phyloP scores from a whole-genome alignment of 2,113 vertebrate genomes.

The Lota lota region DNA sequence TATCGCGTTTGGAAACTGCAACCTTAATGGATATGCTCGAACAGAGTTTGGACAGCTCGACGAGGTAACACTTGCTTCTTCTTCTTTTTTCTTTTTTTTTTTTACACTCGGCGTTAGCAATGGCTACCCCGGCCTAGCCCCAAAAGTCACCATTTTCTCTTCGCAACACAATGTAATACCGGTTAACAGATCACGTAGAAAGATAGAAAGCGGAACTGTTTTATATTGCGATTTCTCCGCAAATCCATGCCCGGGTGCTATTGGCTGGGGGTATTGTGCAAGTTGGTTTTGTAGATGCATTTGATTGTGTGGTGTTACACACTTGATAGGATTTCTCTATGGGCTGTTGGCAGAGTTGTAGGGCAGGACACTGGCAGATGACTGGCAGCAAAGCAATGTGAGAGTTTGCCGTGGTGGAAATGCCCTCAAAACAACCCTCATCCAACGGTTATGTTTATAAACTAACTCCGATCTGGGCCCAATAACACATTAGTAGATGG shows the following conservation, averaged over 20 bases:
- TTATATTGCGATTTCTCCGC: background rate
- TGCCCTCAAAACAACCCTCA: too few relatives aligned
- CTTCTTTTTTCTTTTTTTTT: background rate
- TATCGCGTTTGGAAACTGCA: constrained; percentile 53
- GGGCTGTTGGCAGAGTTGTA: too few relatives aligned
- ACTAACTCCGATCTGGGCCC: too few relatives aligned
- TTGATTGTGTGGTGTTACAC: too few relatives aligned
- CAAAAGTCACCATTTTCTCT: constrained; percentile 25
- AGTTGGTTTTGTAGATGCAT: too few relatives aligned
- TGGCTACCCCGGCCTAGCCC: constrained; percentile 35
- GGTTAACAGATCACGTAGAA: background rate
- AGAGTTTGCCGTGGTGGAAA: too few relatives aligned
- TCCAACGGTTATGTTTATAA: too few relatives aligned
- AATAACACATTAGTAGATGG: too few relatives aligned
- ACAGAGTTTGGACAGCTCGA: constrained; percentile 84
- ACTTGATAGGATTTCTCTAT: too few relatives aligned
- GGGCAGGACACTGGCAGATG: too few relatives aligned
- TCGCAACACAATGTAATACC: constrained; percentile 1
- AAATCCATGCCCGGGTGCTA: background rate
- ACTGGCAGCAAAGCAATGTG: too few relatives aligned
- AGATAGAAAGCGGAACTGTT: background rate
- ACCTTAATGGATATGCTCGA: constrained; percentile 88
- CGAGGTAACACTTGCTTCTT: constrained; percentile 73
- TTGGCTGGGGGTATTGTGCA: too few relatives aligned
- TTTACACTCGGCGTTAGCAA: background rate